Evolutionary conservation across 2,797 vertebrate genomes (phyloP), one percentile per base, ranked within the genome.

Genomic region (Myotis daubentonii): DNA sequence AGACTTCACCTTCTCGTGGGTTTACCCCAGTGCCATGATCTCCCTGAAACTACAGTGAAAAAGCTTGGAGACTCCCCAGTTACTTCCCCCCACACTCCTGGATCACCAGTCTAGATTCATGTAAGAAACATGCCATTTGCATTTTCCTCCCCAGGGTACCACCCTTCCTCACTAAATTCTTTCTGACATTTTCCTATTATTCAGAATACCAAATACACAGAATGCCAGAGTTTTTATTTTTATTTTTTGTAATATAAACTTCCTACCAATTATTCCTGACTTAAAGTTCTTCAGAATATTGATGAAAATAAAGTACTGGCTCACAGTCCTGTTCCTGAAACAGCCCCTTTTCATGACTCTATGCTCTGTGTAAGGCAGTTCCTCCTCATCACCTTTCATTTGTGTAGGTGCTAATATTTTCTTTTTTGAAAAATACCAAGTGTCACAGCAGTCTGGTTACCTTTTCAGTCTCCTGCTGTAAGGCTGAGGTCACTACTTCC

Each of bases 401-500:
- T 80, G 15, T 41, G 4, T 25, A 75, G 44, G 30, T 49, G 85
- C 10, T 9, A 62, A 80, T 60, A 74, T 38, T 51, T 90, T 87
- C 19, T 38, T 87, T 91, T 86, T 60, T 51, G 28, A 78, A 93
- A 95, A 87, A 47, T 3, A 78, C 6, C 65, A 94, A 53, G 23
- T 22, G 16, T 72, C 22, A 47, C 0, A 91, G 80, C 38, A 86
- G 8, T 30, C n/a, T 82, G 65, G 0, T 96, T 97, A 99, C 99
- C 99, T 99, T 99, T 85, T 99, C 99, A 0, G 99, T 99, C 98
- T 99, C 99, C 95, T 99, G 99, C 91, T 99, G 99, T 17, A 99
- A 97, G 0, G 99, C 99, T 66, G 99, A 98, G 79, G 92, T 98
- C 97, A 99, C 99, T 9, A 99, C 98, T 0, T 97, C 97, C 97